A percentile compares a stretch with the other conserved stretches of the same genome.
Evolutionary conservation across 2,113 vertebrate genomes (phyloP).

Genomic region (Eonycteris spelaea): DNA sequence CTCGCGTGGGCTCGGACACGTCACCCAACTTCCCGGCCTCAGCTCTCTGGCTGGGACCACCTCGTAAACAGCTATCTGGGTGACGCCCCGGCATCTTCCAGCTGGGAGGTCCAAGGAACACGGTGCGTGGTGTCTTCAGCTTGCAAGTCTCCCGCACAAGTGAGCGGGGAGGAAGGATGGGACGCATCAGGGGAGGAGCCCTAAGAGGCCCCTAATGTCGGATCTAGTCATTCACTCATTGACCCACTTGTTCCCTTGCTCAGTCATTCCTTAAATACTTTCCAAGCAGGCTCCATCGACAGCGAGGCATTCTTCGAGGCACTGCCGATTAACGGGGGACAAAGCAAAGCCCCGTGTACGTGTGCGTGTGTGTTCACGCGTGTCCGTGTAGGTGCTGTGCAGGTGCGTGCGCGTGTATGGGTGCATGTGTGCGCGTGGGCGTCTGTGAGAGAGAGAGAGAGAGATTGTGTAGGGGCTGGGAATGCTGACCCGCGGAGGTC

Average conservation of each 20-base stretch:
- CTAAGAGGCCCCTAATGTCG: not conserved
- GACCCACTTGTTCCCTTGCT: not conserved
- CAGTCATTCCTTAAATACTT: not conserved
- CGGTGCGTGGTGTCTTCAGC: not conserved
- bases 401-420: rapidly evolving
- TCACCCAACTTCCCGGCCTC: not conserved
- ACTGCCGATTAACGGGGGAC: rapidly evolving
- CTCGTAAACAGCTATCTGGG: not conserved
- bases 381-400: not conserved
- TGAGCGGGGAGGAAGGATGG: no score
- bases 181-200: not conserved
- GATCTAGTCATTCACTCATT: not conserved
- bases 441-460: no score
- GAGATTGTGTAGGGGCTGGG: no score
- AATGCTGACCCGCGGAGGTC: not conserved
- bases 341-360: not conserved
- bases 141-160: not conserved
- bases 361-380: not conserved
- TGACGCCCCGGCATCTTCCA: not conserved
- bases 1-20: not conserved
- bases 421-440: not conserved
- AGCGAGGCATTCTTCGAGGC: rapidly evolving
- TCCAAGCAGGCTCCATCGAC: not conserved
- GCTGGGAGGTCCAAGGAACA: rapidly evolving
- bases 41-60: not conserved